A percentile compares a stretch with the other conserved stretches of the same genome.
phyloP scores from a whole-genome alignment of 2,113 vertebrate genomes.

The Rhodinocichla rosea region DNA sequence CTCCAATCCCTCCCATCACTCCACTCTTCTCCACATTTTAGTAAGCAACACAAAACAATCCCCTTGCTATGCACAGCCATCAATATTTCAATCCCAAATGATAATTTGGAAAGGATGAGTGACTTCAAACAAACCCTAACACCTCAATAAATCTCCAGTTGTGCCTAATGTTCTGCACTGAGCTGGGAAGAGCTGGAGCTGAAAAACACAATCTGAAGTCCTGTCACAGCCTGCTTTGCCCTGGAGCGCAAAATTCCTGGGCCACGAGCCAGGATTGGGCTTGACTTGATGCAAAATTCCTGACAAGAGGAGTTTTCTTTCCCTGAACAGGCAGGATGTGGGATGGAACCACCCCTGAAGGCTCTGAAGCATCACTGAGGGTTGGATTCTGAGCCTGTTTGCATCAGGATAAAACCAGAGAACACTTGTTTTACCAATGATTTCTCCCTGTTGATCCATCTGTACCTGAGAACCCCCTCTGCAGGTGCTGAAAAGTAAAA shows the following conservation, averaged over 20 bases:
- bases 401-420: neutral
- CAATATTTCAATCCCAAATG: neutral
- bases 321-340: neutral
- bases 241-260: neutral
- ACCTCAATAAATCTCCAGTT: neutral
- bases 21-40: neutral
- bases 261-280: neutral
- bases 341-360: neutral
- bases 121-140: neutral
- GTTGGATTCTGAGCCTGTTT: neutral
- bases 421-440: neutral
- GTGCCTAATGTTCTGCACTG: neutral
- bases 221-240: neutral
- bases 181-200: neutral
- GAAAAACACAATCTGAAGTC: neutral
- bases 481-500: neutral
- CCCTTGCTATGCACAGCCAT: neutral
- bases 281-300: neutral
- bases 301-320: neutral
- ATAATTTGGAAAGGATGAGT: neutral
- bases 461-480: neutral
- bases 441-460: neutral
- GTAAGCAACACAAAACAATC: neutral
- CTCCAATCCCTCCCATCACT: neutral
- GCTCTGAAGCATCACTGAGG: neutral